A percentile compares a stretch with the other conserved stretches of the same genome.
Conservation (phyloP, 2,888 invertebrate genomes). For the Hecatera dysodea region DNA sequence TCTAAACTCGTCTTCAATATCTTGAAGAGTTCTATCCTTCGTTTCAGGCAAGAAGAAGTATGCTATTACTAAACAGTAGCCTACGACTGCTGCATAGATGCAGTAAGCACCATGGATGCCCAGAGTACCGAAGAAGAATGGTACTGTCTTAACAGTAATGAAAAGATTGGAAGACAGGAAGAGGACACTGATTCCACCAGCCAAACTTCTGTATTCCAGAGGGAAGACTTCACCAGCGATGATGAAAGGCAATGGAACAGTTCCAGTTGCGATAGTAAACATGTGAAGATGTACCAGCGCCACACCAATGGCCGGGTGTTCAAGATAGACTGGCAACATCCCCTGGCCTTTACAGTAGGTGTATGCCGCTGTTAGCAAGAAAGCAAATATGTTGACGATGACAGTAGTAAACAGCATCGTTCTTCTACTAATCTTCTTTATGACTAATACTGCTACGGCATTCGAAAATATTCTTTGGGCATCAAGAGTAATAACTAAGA, state of each 20-base stretch:
- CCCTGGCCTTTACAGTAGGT: conserved; percentile 71
- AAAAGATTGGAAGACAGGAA: conserved; percentile 79
- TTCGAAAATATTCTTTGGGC: conserved; percentile 76
- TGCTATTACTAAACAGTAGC: conserved; percentile 75
- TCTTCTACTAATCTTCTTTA: conserved; percentile 74
- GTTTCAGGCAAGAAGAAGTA: conserved; percentile 81
- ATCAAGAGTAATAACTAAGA: conserved; percentile 74
- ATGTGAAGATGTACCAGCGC: conserved; percentile 82
- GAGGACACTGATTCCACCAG: conserved; percentile 82
- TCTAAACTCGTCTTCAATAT: conserved; percentile 82
- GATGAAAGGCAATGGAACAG: conserved; percentile 92
- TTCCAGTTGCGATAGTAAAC: conserved; percentile 89
- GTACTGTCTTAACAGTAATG: conserved; percentile 77
- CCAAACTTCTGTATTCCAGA: conserved; percentile 90
- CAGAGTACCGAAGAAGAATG: conserved; percentile 73
- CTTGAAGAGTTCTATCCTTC: conserved; percentile 80
- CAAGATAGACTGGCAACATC: conserved; percentile 70
- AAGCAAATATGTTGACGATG: conserved; percentile 68
- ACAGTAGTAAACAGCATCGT: conserved; percentile 75
- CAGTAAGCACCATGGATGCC: conserved; percentile 78
- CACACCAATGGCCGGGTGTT: conserved; percentile 76
- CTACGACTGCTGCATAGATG: conserved; percentile 76
- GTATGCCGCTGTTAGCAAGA: conserved; percentile 73
- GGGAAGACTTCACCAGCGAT: conserved; percentile 93
- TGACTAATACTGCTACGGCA: conserved; percentile 72